A percentile compares a stretch with the other conserved stretches of the same genome.
Evolutionary conservation across 1,140 invertebrate genomes (phyloP).

Genomic region (Pentalonia nigronervosa): DNA sequence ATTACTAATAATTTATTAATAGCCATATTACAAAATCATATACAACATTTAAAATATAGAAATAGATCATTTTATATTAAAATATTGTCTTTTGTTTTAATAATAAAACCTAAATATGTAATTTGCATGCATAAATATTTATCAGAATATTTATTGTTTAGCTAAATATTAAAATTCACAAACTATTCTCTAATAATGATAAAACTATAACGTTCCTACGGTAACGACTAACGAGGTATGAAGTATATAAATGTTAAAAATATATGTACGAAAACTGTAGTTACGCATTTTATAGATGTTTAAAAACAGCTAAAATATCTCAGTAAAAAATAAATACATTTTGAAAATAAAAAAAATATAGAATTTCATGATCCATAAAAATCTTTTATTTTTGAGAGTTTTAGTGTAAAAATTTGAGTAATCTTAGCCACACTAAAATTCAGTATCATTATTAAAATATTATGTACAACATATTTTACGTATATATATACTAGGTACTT

Average conservation of each 20-base stretch:
- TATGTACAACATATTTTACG: conserved; percentile 30
- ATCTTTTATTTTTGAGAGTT: background rate
- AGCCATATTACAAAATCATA: background rate
- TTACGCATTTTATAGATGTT: background rate
- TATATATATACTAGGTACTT: background rate
- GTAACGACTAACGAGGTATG: background rate
- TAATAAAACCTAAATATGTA: background rate
- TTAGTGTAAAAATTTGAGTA: background rate
- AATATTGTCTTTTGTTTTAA: background rate
- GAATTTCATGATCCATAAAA: background rate
- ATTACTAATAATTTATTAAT: background rate
- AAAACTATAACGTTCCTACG: conserved; percentile 24
- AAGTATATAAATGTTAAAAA: conserved; percentile 19
- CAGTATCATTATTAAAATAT: background rate
- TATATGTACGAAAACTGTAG: background rate
- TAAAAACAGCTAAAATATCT: background rate
- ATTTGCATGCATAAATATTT: background rate
- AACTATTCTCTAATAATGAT: background rate
- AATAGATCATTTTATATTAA: background rate
- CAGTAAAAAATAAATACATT: background rate
- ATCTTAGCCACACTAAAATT: background rate
- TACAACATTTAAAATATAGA: background rate
- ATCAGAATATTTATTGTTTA: background rate
- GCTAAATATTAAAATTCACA: background rate
- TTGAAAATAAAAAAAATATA: conserved; percentile 19